phyloP scores from a whole-genome alignment of 1,140 invertebrate species.

The Telenomus remus region DNA sequence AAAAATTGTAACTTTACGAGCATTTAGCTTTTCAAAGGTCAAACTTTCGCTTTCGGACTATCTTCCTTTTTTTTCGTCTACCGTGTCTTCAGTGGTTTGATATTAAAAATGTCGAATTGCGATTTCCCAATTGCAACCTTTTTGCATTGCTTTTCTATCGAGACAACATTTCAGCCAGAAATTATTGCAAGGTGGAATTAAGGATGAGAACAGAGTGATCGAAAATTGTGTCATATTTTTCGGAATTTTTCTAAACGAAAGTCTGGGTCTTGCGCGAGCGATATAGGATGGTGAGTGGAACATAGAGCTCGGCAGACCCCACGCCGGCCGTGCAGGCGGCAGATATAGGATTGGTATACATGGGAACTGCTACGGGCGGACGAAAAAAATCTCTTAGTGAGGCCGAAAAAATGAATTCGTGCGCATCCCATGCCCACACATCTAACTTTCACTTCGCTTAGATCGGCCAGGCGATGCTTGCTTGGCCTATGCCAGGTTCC shows the following conservation, averaged over 20 bases:
- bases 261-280: slow-evolving; percentile 20
- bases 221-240: no score
- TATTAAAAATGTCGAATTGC: no score
- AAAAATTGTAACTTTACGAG: slow-evolving; percentile 42
- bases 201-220: no score
- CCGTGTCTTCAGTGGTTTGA: no score
- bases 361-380: slow-evolving; percentile 67
- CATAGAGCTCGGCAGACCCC: slow-evolving; percentile 54
- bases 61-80: slow-evolving; percentile 4
- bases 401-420: slow-evolving; percentile 77
- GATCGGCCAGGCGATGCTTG: slow-evolving; percentile 67
- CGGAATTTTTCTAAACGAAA: slow-evolving; percentile 23
- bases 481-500: slow-evolving; percentile 58
- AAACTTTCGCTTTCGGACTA: slow-evolving; percentile 36
- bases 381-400: slow-evolving; percentile 68
- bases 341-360: slow-evolving; percentile 65
- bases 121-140: no score
- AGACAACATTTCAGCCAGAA: no score
- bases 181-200: no score
- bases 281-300: slow-evolving; percentile 58
- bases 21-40: slow-evolving; percentile 32
- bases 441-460: slow-evolving; percentile 76
- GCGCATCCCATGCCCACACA: slow-evolving; percentile 77
- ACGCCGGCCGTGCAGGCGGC: slow-evolving; percentile 69
- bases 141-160: no score